phyloP scores from a whole-genome alignment of 2,888 invertebrate genomes.

The Athalia rosae region DNA sequence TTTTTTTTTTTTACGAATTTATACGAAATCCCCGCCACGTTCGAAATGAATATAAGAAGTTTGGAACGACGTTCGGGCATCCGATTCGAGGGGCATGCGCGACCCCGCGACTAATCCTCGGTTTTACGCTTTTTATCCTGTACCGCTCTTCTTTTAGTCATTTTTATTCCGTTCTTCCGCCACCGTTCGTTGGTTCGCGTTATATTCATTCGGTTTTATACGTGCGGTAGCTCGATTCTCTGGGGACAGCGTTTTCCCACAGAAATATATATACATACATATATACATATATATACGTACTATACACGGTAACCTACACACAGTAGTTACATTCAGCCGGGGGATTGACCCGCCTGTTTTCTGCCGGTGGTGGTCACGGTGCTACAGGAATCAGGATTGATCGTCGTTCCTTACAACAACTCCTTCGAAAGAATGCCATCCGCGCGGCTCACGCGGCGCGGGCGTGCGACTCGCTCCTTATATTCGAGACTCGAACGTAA shows the following conservation, averaged over 20 bases:
- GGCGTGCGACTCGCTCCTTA: slow-evolving; percentile 45
- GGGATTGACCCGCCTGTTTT: slow-evolving; percentile 1
- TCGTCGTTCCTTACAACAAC: slow-evolving; percentile 42
- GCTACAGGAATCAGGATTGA: slow-evolving; percentile 42
- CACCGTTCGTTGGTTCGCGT: slow-evolving; percentile 41
- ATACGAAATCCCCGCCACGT: no score
- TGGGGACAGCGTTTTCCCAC: slow-evolving; percentile 70
- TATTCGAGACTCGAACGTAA: not conserved
- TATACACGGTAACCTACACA: not conserved
- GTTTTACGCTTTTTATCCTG: slow-evolving; percentile 71
- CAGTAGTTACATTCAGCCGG: not conserved
- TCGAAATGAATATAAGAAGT: no score
- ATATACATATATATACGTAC: no score
- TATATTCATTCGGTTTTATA: slow-evolving; percentile 48
- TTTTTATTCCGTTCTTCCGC: slow-evolving; percentile 48
- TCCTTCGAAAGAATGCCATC: slow-evolving; percentile 14
- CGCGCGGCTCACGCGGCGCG: slow-evolving; percentile 35
- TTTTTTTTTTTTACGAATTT: not conserved
- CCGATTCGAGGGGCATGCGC: slow-evolving; percentile 62
- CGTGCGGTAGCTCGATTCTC: slow-evolving; percentile 23
- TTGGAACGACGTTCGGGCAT: not conserved
- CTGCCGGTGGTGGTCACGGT: slow-evolving; percentile 19
- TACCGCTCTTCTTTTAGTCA: slow-evolving; percentile 55
- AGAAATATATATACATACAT: slow-evolving; percentile 54
- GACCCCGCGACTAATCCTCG: slow-evolving; percentile 71